A percentile compares a stretch with the other conserved stretches of the same genome.
Evolutionary conservation across 2,888 invertebrate genomes (phyloP).

Genomic region (Campaea margaritaria): DNA sequence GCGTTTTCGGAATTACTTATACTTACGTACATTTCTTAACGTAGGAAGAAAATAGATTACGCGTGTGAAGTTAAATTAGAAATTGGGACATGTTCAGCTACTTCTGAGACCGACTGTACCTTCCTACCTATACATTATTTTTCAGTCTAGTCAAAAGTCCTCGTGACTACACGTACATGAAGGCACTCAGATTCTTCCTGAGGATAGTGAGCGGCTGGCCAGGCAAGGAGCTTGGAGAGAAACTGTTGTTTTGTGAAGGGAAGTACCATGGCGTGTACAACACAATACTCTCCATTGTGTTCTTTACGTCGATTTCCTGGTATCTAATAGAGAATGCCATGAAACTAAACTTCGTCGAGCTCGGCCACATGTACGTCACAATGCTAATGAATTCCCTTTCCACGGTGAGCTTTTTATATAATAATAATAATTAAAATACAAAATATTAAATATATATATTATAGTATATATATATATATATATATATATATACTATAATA

Average conservation of each 20-base stretch:
- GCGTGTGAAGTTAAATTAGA: too few relatives aligned
- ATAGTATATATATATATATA: too few relatives aligned
- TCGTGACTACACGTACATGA: slow-evolving; percentile 43
- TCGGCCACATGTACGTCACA: slow-evolving; percentile 43
- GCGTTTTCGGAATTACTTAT: too few relatives aligned
- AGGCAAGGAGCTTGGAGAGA: slow-evolving; percentile 42
- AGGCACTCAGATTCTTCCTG: slow-evolving; percentile 36
- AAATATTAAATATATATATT: too few relatives aligned
- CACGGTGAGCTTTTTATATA: slow-evolving; percentile 26
- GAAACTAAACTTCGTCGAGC: slow-evolving; percentile 37
- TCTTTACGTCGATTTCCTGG: slow-evolving; percentile 31
- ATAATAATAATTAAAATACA: too few relatives aligned
- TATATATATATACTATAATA: too few relatives aligned
- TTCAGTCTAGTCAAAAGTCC: slow-evolving; percentile 41
- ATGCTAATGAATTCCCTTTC: slow-evolving; percentile 43
- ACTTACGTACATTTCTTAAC: too few relatives aligned
- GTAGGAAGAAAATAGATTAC: too few relatives aligned
- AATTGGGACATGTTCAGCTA: too few relatives aligned
- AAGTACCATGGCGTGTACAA: slow-evolving; percentile 31
- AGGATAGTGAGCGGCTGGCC: slow-evolving; percentile 49
- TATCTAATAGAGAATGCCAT: slow-evolving; percentile 37
- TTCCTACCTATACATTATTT: not conserved
- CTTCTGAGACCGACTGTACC: too few relatives aligned
- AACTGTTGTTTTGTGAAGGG: slow-evolving; percentile 31
- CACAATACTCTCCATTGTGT: slow-evolving; percentile 35